Base-by-base conservation (phyloP, 2,888 invertebrate species). In the Xanthia icteritia region DNA sequence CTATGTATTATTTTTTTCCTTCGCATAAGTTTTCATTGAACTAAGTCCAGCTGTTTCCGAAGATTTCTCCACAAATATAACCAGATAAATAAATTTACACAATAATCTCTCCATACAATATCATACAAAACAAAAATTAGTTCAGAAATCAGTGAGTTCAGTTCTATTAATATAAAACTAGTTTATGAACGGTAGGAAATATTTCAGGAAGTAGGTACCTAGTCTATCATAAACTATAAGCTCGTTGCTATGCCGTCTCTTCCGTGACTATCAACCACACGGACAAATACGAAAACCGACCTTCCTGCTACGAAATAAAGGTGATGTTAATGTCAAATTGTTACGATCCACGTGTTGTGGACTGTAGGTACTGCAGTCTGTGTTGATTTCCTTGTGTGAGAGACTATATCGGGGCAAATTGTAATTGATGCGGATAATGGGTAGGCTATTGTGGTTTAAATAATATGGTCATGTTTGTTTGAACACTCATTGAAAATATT, bases 121-220 rank as follows among this genome's bases (percentile, higher is more conserved):
- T 45, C 8, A 27, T 13, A 31, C 6, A 64, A 27, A 23, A 75
- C 23, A 61, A 51, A 58, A 27, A 27, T n/a, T 11, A 15, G 54
- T 58, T 36, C 51, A 51, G 13, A 61, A 48, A 63, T 1, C 31
- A 51, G 6, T 39, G 13, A 45, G 8, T 51, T 60, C 15, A 45
- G 8, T 51, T 60, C 17, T 79, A 66, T 78, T 48, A 56, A 78
- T 36, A 72, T n/a, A 51, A 48, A 67, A 80, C 51, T 39, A 61
- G 58, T 68, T 65, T n/a, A 27, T 27, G 27, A 60, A 6, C 6
- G 45, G 27, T 31, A 85, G 85, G 85, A 82, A 85, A 73, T 82
- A 13, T 48, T 70, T 64, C 54, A 85, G 83, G 83, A 83, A 85
- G 70, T 77, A n/a, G 63, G 51, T 71, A 27, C 54, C 23, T 5